Evolutionary conservation across 2,888 invertebrate genomes (phyloP).

Genomic region (Bellardia bayeri): DNA sequence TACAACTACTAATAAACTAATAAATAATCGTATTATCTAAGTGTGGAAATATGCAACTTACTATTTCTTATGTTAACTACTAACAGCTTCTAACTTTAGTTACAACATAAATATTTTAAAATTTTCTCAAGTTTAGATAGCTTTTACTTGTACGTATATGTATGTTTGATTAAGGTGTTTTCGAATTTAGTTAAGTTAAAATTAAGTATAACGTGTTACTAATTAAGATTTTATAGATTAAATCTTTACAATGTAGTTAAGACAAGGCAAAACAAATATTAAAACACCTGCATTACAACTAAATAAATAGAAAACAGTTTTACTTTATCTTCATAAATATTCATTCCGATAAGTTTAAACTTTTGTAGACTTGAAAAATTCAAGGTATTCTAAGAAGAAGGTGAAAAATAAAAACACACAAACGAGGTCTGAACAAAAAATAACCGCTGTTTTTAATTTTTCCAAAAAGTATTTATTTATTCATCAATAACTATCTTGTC

Average conservation of each 20-base stretch:
- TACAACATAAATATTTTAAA: too few relatives aligned
- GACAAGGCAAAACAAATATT: conserved; percentile 20
- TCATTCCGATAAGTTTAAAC: too few relatives aligned
- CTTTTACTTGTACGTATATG: neutral
- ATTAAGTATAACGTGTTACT: conserved; percentile 64
- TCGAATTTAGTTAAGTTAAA: conserved; percentile 51
- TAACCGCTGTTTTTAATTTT: too few relatives aligned
- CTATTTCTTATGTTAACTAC: neutral
- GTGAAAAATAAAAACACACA: too few relatives aligned
- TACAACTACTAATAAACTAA: conserved; percentile 33
- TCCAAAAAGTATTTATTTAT: too few relatives aligned
- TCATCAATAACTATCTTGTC: too few relatives aligned
- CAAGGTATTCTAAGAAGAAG: too few relatives aligned
- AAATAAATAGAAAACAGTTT: too few relatives aligned
- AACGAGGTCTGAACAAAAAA: too few relatives aligned
- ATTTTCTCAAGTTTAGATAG: conserved; percentile 22
- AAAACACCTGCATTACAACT: conserved; percentile 8
- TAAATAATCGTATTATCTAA: conserved; percentile 59
- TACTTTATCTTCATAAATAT: too few relatives aligned
- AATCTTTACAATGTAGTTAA: conserved; percentile 49
- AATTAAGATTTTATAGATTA: conserved; percentile 65
- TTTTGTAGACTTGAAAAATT: too few relatives aligned
- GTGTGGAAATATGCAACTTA: conserved; percentile 47
- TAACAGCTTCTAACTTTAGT: neutral
- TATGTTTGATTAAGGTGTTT: conserved; percentile 42